These are phyloP conservation scores for Neoarius graeffei DNA, from an alignment of 2,113 vertebrate species.

Conservation along the genomic window DNA sequence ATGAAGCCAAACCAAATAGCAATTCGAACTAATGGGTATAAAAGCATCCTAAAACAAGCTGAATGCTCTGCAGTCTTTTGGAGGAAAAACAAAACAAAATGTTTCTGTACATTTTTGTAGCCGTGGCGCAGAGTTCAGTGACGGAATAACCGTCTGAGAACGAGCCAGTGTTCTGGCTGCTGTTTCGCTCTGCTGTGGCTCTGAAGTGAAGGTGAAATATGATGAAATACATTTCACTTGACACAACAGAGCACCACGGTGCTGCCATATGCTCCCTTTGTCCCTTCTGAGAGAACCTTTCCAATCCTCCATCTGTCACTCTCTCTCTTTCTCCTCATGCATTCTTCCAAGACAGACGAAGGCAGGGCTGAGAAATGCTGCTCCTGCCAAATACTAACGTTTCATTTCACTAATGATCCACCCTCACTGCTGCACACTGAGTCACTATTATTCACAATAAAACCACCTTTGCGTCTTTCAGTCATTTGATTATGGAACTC, in stretches of 20 bases:
- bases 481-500: background rate
- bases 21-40: background rate
- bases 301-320: constrained; percentile 32
- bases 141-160: background rate
- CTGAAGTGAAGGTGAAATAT: constrained; percentile 28
- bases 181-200: constrained; percentile 3
- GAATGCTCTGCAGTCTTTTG: background rate
- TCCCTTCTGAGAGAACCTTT: constrained; percentile 15
- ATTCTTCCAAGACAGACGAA: constrained; percentile 1
- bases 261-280: constrained; percentile 24
- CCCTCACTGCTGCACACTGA: background rate
- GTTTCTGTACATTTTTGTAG: background rate
- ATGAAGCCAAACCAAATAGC: background rate
- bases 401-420: constrained; percentile 26
- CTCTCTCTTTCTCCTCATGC: background rate
- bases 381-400: constrained; percentile 10
- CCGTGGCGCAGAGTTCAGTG: background rate
- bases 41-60: background rate
- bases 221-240: constrained; percentile 22
- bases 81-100: background rate
- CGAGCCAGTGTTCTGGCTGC: background rate
- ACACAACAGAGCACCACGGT: background rate
- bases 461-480: background rate
- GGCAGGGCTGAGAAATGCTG: background rate
- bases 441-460: background rate